A percentile compares a stretch with the other conserved stretches of the same genome.
These are phyloP conservation scores for Alaudala cheleensis DNA, from an alignment of 2,113 vertebrate genomes.

Conservation along the genomic window DNA sequence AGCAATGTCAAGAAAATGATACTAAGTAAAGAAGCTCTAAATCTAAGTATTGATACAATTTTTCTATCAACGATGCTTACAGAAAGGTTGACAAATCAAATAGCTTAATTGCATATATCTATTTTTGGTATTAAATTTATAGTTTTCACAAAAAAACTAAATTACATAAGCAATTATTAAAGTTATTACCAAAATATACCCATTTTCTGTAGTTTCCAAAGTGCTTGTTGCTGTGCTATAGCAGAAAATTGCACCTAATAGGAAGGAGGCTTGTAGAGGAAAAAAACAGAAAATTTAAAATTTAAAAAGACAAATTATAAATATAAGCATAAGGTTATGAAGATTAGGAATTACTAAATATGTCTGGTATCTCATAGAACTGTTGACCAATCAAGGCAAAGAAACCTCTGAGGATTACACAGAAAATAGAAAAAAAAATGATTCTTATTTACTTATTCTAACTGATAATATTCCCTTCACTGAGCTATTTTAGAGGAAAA, in stretches of 20 bases:
- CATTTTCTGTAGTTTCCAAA: neutral
- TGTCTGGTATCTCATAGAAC: neutral
- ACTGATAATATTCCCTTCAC: neutral
- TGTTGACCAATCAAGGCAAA: neutral
- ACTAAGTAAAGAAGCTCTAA: neutral
- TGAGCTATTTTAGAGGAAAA: neutral
- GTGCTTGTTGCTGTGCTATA: neutral
- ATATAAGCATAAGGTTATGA: neutral
- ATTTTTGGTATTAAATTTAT: neutral
- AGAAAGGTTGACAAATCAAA: neutral
- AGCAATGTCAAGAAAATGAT: neutral
- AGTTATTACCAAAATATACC: neutral
- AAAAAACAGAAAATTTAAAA: neutral
- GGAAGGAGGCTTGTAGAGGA: accelerated
- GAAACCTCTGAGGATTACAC: neutral
- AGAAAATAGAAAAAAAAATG: neutral
- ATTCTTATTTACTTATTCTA: neutral
- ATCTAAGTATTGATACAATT: neutral
- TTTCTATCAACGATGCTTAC: neutral
- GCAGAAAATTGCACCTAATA: neutral
- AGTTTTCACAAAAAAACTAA: neutral
- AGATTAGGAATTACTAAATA: neutral
- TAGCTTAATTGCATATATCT: neutral
- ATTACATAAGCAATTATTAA: neutral
- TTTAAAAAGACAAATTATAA: neutral